These are phyloP conservation scores for Champsocephalus esox DNA, from an alignment of 2,797 vertebrate species.

Conservation along the genomic window DNA sequence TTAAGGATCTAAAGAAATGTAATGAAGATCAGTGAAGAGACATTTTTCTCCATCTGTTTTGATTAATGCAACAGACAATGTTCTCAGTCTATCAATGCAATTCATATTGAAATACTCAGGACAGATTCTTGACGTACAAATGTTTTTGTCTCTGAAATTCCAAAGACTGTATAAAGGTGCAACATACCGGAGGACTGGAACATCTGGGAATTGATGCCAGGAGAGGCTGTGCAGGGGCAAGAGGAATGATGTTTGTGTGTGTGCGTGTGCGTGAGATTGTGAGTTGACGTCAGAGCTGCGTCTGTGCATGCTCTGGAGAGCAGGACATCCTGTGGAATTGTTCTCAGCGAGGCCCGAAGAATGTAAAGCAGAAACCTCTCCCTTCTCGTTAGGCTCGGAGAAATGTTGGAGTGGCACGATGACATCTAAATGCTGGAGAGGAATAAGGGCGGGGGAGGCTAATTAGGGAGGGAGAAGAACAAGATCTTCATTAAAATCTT, in stretches of 20 bases:
- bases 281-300: conserved; percentile 76
- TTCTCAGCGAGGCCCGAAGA: conserved; percentile 61
- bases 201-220: conserved; percentile 60
- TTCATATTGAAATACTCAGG: conserved; percentile 5
- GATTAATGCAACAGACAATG: conserved; percentile 1
- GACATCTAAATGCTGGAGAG: conserved; percentile 4
- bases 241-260: neutral
- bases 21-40: neutral
- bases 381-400: conserved; percentile 29
- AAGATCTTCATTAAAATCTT: conserved; percentile 16
- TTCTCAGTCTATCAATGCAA: neutral
- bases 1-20: neutral
- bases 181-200: conserved; percentile 56
- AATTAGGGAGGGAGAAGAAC: neutral
- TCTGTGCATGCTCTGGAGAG: conserved; percentile 68
- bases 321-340: conserved; percentile 80
- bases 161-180: conserved; percentile 37
- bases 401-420: conserved; percentile 9
- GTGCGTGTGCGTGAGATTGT: conserved; percentile 32
- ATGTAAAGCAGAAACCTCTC: conserved; percentile 66
- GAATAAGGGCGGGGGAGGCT: neutral
- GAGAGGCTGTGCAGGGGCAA: conserved; percentile 36
- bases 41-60: neutral
- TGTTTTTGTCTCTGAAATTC: conserved; percentile 23
- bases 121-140: neutral